Evolutionary conservation across 2,797 vertebrate species (phyloP), one percentile per base, ranked within the genome.

Genomic region (Morus bassanus): DNA sequence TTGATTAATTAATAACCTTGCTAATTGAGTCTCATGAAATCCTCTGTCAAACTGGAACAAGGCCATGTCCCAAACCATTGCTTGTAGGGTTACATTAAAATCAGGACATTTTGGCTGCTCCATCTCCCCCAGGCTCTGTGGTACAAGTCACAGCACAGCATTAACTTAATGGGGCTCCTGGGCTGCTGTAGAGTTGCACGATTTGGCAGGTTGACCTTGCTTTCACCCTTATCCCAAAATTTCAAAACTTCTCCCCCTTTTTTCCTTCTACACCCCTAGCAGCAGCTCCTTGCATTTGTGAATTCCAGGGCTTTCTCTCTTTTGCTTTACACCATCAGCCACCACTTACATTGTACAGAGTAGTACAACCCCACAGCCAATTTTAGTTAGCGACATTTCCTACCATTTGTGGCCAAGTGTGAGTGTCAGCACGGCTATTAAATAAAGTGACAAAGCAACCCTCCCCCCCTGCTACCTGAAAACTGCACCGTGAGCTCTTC

Each of bases 1-100:
- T 93, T 96, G 95, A 96, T 97, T 96, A 96, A 96, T 95, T 97
- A 96, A 97, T 96, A 95, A 95, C 86, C 88, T 91, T 72, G 70
- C 75, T 97, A 97, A 97, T 95, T 91, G 80, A 93, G 60, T 56
- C 51, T 95, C 67, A 19, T 78, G 31, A 91, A 93, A 94, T 63
- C 63, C 59, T 77, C 76, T 60, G 30, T 59, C 85, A 41, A 17
- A 72, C 22, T 46, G 76, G 64, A 87, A 39, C 70, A 88, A 35
- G 46, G 24, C 33, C 41, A 4, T 8, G 30, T 85, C 93, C 87
- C 61, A 43, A 72, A 39, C 76, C 24, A 1, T 41, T 7, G 22
- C 33, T 65, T 35, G 24, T 6, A 80, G 75, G 64, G 41, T 56
- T 79, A 3, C 65, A 53, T 67, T 76, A 37, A 88, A 69, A 61